Percentiles rank a stretch among this genome's conserved stretches.
phyloP scores from a whole-genome alignment of 2,888 invertebrate genomes.

The Formica aserva region DNA sequence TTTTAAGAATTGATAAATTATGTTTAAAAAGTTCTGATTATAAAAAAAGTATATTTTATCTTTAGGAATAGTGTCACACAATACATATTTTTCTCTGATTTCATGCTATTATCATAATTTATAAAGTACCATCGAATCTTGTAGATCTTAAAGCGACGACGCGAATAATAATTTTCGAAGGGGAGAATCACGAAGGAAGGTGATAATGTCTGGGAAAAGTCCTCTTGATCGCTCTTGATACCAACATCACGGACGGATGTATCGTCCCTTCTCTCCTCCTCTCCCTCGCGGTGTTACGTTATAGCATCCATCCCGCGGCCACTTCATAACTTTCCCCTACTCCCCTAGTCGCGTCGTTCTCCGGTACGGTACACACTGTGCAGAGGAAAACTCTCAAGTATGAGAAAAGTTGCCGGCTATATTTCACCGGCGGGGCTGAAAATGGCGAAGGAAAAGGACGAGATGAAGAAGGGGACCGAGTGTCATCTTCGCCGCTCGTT shows the following conservation, averaged over 20 bases:
- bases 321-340: slow-evolving; percentile 68
- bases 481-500: slow-evolving; percentile 84
- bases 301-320: slow-evolving; percentile 58
- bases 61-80: not conserved
- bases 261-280: slow-evolving; percentile 32
- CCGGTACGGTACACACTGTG: slow-evolving; percentile 49
- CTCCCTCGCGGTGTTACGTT: slow-evolving; percentile 63
- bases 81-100: not conserved
- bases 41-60: not conserved
- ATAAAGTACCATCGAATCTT: not conserved
- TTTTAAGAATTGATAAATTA: not conserved
- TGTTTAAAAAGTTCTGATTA: not conserved
- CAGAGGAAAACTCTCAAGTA: slow-evolving; percentile 79
- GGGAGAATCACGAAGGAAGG: not conserved
- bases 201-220: slow-evolving; percentile 22
- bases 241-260: slow-evolving; percentile 59
- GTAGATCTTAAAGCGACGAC: not conserved
- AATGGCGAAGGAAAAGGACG: slow-evolving; percentile 66
- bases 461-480: slow-evolving; percentile 73
- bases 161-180: slow-evolving; percentile 12
- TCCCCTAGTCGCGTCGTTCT: slow-evolving; percentile 27
- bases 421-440: slow-evolving; percentile 77
- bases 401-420: slow-evolving; percentile 84
- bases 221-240: slow-evolving; percentile 55
- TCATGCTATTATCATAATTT: not conserved